Percentiles rank a stretch among this genome's conserved stretches.
These are phyloP conservation scores for Scarus forsteni DNA, from an alignment of 2,797 vertebrate species.

Conservation along the genomic window DNA sequence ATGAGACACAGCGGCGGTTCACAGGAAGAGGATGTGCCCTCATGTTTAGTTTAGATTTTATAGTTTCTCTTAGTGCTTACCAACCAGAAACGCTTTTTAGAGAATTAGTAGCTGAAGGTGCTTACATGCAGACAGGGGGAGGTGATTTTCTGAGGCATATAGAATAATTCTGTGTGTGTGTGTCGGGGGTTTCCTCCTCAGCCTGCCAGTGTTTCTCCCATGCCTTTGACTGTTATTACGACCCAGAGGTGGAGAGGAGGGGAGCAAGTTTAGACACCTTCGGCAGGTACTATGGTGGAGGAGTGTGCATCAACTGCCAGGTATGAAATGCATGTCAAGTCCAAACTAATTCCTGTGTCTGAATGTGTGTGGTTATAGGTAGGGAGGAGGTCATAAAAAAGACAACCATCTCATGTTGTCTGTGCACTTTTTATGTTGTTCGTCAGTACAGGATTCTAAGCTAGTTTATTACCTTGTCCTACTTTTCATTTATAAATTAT, in stretches of 20 bases:
- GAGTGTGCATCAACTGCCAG: conserved; percentile 95
- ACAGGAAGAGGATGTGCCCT: conserved; percentile 54
- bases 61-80: conserved; percentile 55
- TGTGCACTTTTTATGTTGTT: neutral
- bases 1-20: conserved; percentile 25
- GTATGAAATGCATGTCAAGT: conserved; percentile 82
- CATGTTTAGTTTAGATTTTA: conserved; percentile 60
- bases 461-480: too few relatives aligned
- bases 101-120: conserved; percentile 50
- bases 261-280: conserved; percentile 89
- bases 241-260: conserved; percentile 87
- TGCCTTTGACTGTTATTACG: conserved; percentile 92
- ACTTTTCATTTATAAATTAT: too few relatives aligned
- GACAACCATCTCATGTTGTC: conserved; percentile 18
- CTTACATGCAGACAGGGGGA: conserved; percentile 43
- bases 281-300: conserved; percentile 90
- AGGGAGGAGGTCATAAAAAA: conserved; percentile 13
- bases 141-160: conserved; percentile 46
- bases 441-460: too few relatives aligned
- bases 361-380: conserved; percentile 32
- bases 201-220: conserved; percentile 96
- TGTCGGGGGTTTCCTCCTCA: conserved; percentile 79
- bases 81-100: conserved; percentile 27
- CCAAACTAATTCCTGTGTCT: conserved; percentile 63
- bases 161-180: conserved; percentile 45